Evolutionary conservation across 2,113 vertebrate genomes (phyloP), one percentile per base, ranked within the genome.

Genomic region (Paratilapia polleni): DNA sequence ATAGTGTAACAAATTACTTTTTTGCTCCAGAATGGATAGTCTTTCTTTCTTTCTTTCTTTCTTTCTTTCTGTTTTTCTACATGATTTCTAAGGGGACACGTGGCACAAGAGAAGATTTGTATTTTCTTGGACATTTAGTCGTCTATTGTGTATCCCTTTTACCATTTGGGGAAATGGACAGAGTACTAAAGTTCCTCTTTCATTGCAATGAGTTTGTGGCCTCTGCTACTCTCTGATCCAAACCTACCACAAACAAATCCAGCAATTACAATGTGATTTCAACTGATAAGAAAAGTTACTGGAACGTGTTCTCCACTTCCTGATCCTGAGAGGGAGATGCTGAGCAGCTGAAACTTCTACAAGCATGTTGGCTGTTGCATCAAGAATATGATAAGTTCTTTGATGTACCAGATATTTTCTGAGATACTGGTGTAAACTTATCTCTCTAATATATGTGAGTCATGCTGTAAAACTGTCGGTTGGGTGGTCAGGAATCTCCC

Each of bases 401-500:
- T 77, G 78, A 85, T 78, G 74, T 19, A 60, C 0, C 28, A 82
- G 84, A 83, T 79, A 56, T 58, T 81, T 75, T 73, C 61, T 13
- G 15, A 59, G 74, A 81, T 68, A n/a, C 28, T 59, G 76, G 6
- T 58, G 75, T 81, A 90, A 93, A 81, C 68, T 17, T 68, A 73
- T 19, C 47, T 59, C 38, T 81, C 60, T 54, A 36, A 77, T 70
- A 81, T 17, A 22, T 61, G 6, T 11, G 77, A 68, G 28, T n/a
- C 62, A 57, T 68, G 52, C 7, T 74, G 60, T 68, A 85, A 87
- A 85, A 82, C 62, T 56, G 10, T 85, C 5, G 22, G 24, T 84
- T 85, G 88, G 88, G 91, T 91, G 91, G 89, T 89, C 91, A 86
- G 84, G 74, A 87, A 92, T 88, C 80, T 88, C 85, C 87, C 85